Evolutionary conservation across 2,797 vertebrate genomes (phyloP), one percentile per base, ranked within the genome.

Genomic region (Passerculus sandwichensis): DNA sequence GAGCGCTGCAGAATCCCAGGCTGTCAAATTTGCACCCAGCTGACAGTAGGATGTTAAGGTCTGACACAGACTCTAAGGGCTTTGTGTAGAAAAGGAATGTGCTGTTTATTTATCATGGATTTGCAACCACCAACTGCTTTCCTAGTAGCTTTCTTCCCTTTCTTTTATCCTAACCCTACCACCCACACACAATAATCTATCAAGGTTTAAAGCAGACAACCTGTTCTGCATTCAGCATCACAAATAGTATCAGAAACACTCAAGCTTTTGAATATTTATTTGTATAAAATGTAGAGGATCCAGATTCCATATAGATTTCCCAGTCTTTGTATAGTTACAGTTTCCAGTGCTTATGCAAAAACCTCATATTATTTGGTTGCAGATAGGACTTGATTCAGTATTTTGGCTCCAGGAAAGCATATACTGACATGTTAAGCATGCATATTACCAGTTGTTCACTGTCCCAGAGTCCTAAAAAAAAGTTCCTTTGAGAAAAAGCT

Each of bases 81-180:
- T 92, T 94, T 10, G 34, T 94, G 85, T 64, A 70, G 87, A 86
- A 90, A 76, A 93, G 79, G 94, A 94, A 95, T 95, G 89, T 91
- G 73, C 82, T 97, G 92, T 95, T 96, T 96, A 90, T 96, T 97
- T 96, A 92, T 89, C 64, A 38, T 93, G 69, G 76, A 76, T 88
- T 88, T 93, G 64, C 76, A 93, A 74, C 71, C 89, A 96, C 91
- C 75, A 91, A 79, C 85, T 96, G 89, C 85, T 96, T 96, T 96
- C 67, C 51, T 92, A 40, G 90, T 94, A 87, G 86, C 69, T 92
- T 89, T 93, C 85, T 96, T 91, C 36, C 36, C 69, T 89, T 94
- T 94, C 82, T 96, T 95, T 94, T 90, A 76, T 93, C 67, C 83
- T 88, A 90, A 91, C 91, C 65, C 54, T 95, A 20, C 93, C 96